Base-by-base conservation (phyloP, 2,888 invertebrate species). In the Leucozona laternaria region DNA sequence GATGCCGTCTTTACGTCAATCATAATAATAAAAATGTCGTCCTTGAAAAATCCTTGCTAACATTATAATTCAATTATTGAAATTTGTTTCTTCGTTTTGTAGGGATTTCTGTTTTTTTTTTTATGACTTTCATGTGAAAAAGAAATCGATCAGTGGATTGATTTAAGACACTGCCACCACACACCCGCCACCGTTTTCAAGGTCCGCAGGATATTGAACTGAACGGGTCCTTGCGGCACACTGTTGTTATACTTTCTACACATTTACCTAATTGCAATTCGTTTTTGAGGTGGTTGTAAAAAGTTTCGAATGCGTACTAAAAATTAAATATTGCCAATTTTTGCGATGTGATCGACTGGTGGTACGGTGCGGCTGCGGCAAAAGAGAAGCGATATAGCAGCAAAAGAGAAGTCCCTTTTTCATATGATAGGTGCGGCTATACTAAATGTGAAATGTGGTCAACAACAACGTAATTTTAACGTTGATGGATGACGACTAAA, bases 51-150 rank as follows among this genome's bases (percentile, higher is more conserved):
- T 80, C 58, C 75, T 81, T 80, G 62, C 40, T 20, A 48, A 72
- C 77, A 80, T 77, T 68, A 53, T 77, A 81, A 85, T 85, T 85
- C 81, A 85, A 85, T 81, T 85, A 80, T 76, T 80, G 55, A 85
- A 77, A 80, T 73, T 77, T 22, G 58, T 15, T 37, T 57, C 11
- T 17, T 28, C 28, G 11, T 15, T 37, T 34, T 60, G 34, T 43
- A 43, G 40, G 48, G 11, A 25, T 58, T 58, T 80, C 68, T 31
- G 11, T 20, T 58, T 58, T 80, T 62, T 31, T 50, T 58, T 80
- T 77, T 77, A 66, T 40, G 79, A 50, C 57, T 28, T 43, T 50
- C 53, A 66, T 79, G 58, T 72, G 2, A 22, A 11, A 76, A 37
- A 22, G 11, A 20, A 79, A 66, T 84, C 77, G 84, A 80, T 68